These are phyloP conservation scores for Syndactyla subalaris DNA, from an alignment of 2,797 vertebrate species.

Conservation along the genomic window DNA sequence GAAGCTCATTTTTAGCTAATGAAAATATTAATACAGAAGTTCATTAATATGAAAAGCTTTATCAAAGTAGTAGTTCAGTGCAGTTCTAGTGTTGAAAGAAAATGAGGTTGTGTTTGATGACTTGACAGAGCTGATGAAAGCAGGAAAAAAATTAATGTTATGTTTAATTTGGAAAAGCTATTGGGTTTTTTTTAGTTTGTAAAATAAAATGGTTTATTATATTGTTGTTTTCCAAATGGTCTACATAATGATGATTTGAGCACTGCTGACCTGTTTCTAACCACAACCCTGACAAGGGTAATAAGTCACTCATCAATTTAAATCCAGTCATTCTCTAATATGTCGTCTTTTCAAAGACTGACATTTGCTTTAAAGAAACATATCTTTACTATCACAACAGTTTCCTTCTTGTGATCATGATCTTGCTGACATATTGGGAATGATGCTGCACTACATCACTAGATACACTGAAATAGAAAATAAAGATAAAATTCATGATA, in stretches of 20 bases:
- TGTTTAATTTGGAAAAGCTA: neutral
- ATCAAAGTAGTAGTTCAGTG: neutral
- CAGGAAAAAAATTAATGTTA: neutral
- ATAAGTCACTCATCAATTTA: neutral
- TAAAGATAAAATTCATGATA: neutral
- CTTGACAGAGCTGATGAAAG: neutral
- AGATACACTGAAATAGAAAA: neutral
- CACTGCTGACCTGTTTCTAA: neutral
- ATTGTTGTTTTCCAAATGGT: neutral
- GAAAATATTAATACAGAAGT: neutral
- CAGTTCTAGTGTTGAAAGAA: neutral
- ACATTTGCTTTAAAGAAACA: neutral
- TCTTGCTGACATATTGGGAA: neutral
- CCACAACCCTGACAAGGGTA: neutral
- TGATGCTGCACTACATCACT: neutral
- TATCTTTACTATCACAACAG: neutral
- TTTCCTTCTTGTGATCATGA: neutral
- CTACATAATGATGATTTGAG: neutral
- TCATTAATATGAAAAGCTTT: constrained; percentile 23
- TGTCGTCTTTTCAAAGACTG: neutral
- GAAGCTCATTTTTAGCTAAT: neutral
- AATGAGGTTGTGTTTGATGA: neutral
- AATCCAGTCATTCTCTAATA: neutral
- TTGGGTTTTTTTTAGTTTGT: neutral
- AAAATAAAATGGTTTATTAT: neutral